phyloP scores from a whole-genome alignment of 2,797 vertebrate species.

The Micromesistius poutassou region DNA sequence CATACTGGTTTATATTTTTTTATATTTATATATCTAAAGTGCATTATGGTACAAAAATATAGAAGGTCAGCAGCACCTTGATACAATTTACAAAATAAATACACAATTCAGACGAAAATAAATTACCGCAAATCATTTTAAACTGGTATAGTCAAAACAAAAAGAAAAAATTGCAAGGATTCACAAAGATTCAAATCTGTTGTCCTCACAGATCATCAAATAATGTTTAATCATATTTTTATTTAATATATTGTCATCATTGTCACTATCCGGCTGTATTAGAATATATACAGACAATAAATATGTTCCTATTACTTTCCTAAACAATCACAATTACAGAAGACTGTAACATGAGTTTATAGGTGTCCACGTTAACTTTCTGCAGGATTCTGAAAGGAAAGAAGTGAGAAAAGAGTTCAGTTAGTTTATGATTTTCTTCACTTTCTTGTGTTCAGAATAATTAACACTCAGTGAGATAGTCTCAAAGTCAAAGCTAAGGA shows the following conservation, averaged over 20 bases:
- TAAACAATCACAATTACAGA: constrained; percentile 83
- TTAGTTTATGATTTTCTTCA: neutral
- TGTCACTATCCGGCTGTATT: constrained; percentile 75
- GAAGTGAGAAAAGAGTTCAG: constrained; percentile 8
- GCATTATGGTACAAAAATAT: constrained; percentile 97
- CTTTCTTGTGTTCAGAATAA: neutral
- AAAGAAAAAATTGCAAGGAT: constrained; percentile 64
- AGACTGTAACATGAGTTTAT: constrained; percentile 77
- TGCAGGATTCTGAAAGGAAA: constrained; percentile 74
- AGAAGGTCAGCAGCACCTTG: constrained; percentile 97
- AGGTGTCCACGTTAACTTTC: constrained; percentile 71
- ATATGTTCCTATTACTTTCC: constrained; percentile 88
- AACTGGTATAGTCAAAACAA: constrained; percentile 69
- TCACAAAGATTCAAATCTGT: constrained; percentile 72
- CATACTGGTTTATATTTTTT: constrained; percentile 81
- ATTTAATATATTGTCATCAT: constrained; percentile 37
- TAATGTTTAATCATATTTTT: constrained; percentile 63
- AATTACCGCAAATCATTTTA: constrained; percentile 87
- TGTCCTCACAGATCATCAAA: constrained; percentile 58
- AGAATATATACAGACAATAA: constrained; percentile 98
- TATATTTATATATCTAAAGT: constrained; percentile 95
- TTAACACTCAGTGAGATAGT: neutral
- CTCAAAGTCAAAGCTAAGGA: neutral
- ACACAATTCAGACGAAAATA: constrained; percentile 91
- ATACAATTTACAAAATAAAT: constrained; percentile 98